A percentile compares a stretch with the other conserved stretches of the same genome.
phyloP scores from a whole-genome alignment of 2,888 invertebrate genomes.

The Zelleria hepariella region DNA sequence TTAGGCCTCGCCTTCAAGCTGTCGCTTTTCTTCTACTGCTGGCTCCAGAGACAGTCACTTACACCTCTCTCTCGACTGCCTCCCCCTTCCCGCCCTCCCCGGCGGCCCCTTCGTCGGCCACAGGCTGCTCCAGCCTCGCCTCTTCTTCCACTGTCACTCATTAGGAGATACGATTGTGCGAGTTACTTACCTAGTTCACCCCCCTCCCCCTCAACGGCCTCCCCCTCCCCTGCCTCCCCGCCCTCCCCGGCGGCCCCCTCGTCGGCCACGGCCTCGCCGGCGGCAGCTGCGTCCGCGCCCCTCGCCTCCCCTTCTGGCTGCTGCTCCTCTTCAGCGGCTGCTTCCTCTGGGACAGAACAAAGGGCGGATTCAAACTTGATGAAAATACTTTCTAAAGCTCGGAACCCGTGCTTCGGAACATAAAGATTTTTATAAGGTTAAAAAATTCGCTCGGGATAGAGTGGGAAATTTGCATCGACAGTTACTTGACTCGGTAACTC shows the following conservation, averaged over 20 bases:
- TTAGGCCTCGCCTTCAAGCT: too few relatives aligned
- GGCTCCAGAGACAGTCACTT: too few relatives aligned
- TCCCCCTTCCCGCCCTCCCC: constrained; percentile 19
- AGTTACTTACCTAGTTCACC: too few relatives aligned
- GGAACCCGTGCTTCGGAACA: too few relatives aligned
- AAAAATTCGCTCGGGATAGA: too few relatives aligned
- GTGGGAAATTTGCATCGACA: too few relatives aligned
- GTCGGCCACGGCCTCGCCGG: neutral
- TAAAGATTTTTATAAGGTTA: too few relatives aligned
- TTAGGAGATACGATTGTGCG: too few relatives aligned
- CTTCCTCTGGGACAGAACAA: neutral
- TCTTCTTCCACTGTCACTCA: constrained; percentile 7
- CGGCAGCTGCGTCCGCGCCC: neutral
- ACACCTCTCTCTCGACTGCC: too few relatives aligned
- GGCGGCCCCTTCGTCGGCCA: neutral
- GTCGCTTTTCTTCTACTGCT: too few relatives aligned
- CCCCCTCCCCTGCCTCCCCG: neutral
- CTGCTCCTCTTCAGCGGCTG: neutral
- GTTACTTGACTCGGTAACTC: too few relatives aligned
- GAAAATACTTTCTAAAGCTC: neutral
- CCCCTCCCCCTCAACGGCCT: neutral
- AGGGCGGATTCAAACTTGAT: neutral
- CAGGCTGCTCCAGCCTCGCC: neutral
- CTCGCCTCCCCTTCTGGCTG: constrained; percentile 10
- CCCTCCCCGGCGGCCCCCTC: neutral